These are phyloP conservation scores for Procambarus clarkii DNA, from an alignment of 1,140 invertebrate genomes.

Conservation along the genomic window DNA sequence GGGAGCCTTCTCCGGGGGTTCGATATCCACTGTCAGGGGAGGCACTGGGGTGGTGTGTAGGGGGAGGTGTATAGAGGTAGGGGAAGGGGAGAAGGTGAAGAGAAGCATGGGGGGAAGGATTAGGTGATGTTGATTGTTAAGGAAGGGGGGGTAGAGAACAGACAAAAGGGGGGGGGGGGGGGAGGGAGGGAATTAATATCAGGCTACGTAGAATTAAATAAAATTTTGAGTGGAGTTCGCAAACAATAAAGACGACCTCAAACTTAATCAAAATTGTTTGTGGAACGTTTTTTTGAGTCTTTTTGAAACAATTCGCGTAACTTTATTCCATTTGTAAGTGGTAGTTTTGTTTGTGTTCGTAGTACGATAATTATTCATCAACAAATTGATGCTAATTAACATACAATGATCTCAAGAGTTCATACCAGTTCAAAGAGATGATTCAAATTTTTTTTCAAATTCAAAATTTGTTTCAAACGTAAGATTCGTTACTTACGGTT, in stretches of 20 bases:
- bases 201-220: no score
- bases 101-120: background rate
- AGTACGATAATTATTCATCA: no score
- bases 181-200: background rate
- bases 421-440: no score
- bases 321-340: background rate
- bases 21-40: slow-evolving; percentile 27
- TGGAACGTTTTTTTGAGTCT: no score
- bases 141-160: background rate
- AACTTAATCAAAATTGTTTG: no score
- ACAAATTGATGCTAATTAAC: no score
- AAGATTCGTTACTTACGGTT: background rate
- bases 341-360: no score
- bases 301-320: background rate
- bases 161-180: background rate
- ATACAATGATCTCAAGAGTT: no score
- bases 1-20: slow-evolving; percentile 75
- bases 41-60: slow-evolving; percentile 15
- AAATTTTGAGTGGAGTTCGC: no score
- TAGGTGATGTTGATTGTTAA: background rate
- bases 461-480: no score
- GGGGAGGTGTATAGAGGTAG: background rate
- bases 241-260: no score
- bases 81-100: background rate
- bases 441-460: no score